Conservation (phyloP, 2,888 invertebrate species). For the Notocelia uddmanniana region DNA sequence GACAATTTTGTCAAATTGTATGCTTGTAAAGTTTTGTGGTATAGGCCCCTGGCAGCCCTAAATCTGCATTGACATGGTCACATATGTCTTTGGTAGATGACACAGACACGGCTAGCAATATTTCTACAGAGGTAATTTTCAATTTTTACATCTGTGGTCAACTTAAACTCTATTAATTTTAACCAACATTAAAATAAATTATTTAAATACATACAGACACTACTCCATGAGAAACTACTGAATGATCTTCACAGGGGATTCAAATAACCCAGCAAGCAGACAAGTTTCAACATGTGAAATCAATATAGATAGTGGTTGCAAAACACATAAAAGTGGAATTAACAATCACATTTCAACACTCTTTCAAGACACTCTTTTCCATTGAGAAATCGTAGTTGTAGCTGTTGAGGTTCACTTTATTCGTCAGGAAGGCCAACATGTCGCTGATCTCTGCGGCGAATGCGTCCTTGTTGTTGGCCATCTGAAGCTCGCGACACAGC, state of each 20-base stretch:
- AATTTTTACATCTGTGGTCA: too few species aligned
- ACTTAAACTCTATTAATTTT: too few species aligned
- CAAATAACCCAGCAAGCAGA: background rate
- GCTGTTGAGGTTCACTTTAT: slow-evolving; percentile 72
- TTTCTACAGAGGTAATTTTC: too few species aligned
- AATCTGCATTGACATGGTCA: too few species aligned
- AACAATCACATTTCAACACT: slow-evolving; percentile 60
- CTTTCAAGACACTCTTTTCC: slow-evolving; percentile 85
- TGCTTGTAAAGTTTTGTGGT: too few species aligned
- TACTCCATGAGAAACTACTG: background rate
- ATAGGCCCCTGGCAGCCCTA: too few species aligned
- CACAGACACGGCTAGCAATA: too few species aligned
- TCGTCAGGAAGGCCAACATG: slow-evolving; percentile 80
- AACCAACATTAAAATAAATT: too few species aligned
- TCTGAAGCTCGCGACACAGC: slow-evolving; percentile 77
- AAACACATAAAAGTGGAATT: slow-evolving; percentile 8
- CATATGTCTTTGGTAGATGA: too few species aligned
- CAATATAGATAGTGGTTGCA: background rate
- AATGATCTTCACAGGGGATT: background rate
- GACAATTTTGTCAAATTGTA: too few species aligned
- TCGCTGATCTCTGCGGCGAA: slow-evolving; percentile 81
- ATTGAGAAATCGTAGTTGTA: slow-evolving; percentile 83
- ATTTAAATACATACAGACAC: too few species aligned
- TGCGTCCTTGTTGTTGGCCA: slow-evolving; percentile 77
- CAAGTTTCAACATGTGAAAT: too few species aligned